A percentile compares a stretch with the other conserved stretches of the same genome.
These are phyloP conservation scores for Anagrus nilaparvatae DNA, from an alignment of 1,140 invertebrate species.

Conservation along the genomic window DNA sequence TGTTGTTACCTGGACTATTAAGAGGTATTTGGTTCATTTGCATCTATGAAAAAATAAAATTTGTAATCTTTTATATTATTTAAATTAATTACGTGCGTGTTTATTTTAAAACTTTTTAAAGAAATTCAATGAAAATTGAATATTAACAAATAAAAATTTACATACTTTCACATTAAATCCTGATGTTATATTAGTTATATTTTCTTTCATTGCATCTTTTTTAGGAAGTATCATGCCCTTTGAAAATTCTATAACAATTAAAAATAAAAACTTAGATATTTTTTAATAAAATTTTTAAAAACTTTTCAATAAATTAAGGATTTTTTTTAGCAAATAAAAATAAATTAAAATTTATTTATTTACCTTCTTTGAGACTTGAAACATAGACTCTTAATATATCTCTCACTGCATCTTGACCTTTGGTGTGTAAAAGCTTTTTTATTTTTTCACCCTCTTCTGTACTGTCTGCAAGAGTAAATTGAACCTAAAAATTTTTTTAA, in stretches of 20 bases:
- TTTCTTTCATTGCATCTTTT: constrained; percentile 60
- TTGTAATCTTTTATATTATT: constrained; percentile 1
- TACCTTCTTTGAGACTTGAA: constrained; percentile 72
- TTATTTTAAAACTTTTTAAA: constrained; percentile 2
- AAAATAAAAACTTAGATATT: constrained; percentile 10
- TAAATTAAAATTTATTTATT: constrained; percentile 6
- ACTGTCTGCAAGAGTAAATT: constrained; percentile 64
- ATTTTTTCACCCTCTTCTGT: constrained; percentile 70
- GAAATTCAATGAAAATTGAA: constrained; percentile 5
- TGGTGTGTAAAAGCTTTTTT: constrained; percentile 77
- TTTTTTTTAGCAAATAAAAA: background rate
- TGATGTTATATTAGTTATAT: constrained; percentile 52
- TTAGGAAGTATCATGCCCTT: constrained; percentile 88
- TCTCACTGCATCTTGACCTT: constrained; percentile 65
- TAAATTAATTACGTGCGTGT: background rate
- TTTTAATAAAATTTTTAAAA: background rate
- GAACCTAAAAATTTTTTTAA: constrained; percentile 64
- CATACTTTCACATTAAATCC: constrained; percentile 51
- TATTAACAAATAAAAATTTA: constrained; percentile 8
- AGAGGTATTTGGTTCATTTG: constrained; percentile 35
- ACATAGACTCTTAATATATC: constrained; percentile 76
- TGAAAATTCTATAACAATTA: constrained; percentile 58
- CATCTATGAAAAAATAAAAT: constrained; percentile 24
- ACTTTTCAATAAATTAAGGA: background rate
- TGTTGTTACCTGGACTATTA: constrained; percentile 21